Evolutionary conservation across 2,888 invertebrate species (phyloP).

Genomic region (Pterobdella sp.): DNA sequence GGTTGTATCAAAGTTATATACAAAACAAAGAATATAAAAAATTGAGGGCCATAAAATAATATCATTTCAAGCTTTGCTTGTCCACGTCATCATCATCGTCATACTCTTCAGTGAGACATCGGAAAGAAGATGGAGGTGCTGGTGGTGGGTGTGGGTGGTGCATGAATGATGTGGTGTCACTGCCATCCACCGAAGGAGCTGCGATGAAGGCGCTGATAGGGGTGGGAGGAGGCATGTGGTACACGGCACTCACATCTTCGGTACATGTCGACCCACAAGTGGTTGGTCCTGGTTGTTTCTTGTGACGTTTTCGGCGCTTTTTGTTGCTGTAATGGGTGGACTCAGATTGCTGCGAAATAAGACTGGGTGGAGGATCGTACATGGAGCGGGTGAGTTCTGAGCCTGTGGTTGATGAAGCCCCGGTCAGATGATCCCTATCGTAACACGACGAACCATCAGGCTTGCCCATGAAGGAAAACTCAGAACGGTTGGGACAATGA

Average conservation of each 20-base stretch:
- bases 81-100: constrained; percentile 16
- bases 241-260: constrained; percentile 40
- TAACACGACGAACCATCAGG: constrained; percentile 39
- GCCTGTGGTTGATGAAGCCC: constrained; percentile 59
- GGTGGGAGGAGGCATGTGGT: constrained; percentile 65
- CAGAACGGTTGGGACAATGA: not conserved
- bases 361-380: constrained; percentile 80
- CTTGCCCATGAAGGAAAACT: not conserved
- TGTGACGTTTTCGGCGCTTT: constrained; percentile 47
- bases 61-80: not conserved
- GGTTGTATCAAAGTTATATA: not conserved
- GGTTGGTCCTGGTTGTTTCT: constrained; percentile 17
- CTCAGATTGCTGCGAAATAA: constrained; percentile 57
- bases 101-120: constrained; percentile 15
- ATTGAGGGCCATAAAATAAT: not conserved
- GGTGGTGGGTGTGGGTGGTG: constrained; percentile 68
- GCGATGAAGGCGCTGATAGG: constrained; percentile 70
- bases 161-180: constrained; percentile 44
- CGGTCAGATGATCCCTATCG: constrained; percentile 64
- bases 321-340: constrained; percentile 34
- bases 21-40: not conserved
- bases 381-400: constrained; percentile 24
- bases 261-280: constrained; percentile 12
- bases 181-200: constrained; percentile 33
- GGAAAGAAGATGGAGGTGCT: constrained; percentile 66